These are phyloP conservation scores for Sanderia malayensis DNA, from an alignment of 30 jellyfish, hydroid and myxozoan genomes.

Conservation along the genomic window DNA sequence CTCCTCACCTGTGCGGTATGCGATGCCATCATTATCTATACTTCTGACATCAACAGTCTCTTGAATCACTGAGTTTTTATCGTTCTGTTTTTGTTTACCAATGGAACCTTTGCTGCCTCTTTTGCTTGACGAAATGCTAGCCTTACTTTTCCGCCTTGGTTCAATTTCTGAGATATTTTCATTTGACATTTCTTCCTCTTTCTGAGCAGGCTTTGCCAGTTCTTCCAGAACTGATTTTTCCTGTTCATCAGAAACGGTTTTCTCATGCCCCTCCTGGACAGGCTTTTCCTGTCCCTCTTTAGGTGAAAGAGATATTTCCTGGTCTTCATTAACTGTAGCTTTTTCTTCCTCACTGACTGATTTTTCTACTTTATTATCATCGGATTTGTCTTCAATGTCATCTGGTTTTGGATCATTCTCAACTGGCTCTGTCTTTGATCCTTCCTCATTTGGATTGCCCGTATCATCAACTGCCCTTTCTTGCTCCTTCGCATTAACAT, in stretches of 20 bases:
- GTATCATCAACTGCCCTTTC: neutral
- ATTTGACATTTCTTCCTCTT: neutral
- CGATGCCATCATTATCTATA: neutral
- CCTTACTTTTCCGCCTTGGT: neutral
- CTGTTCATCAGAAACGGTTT: neutral
- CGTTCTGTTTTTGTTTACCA: neutral
- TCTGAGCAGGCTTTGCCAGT: neutral
- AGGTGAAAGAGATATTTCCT: too few relatives aligned
- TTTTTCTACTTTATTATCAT: neutral
- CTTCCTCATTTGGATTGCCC: neutral
- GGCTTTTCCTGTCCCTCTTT: neutral
- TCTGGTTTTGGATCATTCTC: neutral
- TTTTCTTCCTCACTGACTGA: neutral
- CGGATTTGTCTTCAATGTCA: neutral
- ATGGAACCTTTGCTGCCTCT: neutral
- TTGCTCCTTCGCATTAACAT: neutral
- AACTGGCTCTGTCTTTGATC: neutral
- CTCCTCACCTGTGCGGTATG: neutral
- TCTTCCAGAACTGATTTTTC: neutral
- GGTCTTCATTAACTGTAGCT: neutral
- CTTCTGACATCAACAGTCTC: neutral
- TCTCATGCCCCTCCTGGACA: neutral
- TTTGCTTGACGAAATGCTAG: neutral
- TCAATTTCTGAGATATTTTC: neutral
- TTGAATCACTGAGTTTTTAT: neutral